phyloP scores from a whole-genome alignment of 2,797 vertebrate genomes.

The Scyliorhinus canicula region DNA sequence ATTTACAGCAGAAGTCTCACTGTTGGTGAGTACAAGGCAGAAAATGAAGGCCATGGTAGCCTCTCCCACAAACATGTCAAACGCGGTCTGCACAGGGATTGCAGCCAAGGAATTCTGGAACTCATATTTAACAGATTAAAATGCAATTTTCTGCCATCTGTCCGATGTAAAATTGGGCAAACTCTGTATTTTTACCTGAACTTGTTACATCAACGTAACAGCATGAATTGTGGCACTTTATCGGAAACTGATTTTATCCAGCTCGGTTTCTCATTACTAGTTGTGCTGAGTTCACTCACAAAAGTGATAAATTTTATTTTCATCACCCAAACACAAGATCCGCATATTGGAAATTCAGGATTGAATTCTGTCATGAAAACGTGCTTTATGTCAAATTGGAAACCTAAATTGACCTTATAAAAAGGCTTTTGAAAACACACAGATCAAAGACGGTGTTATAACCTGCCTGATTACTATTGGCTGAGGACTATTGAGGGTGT shows the following conservation, averaged over 20 bases:
- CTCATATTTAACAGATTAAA: background rate
- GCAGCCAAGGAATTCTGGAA: background rate
- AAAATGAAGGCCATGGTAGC: background rate
- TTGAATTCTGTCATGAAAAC: too few species aligned
- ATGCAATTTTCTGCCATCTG: background rate
- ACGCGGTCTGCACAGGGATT: background rate
- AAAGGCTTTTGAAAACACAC: too few species aligned
- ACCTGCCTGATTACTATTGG: too few species aligned
- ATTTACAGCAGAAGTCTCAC: background rate
- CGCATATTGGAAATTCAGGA: too few species aligned
- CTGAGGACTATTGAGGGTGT: too few species aligned
- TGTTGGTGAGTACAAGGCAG: background rate
- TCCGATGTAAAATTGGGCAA: background rate
- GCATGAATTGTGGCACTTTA: background rate
- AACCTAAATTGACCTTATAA: too few species aligned
- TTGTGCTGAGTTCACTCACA: background rate
- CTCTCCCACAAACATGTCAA: background rate
- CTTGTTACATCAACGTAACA: background rate
- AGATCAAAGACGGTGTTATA: too few species aligned
- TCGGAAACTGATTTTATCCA: background rate
- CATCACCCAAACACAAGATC: background rate
- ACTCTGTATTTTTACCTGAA: background rate
- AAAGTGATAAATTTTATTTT: background rate
- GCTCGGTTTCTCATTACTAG: background rate
- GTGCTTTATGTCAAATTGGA: too few species aligned